These are phyloP conservation scores for Rhinogobio ventralis DNA, from an alignment of 2,797 vertebrate genomes.

Conservation along the genomic window DNA sequence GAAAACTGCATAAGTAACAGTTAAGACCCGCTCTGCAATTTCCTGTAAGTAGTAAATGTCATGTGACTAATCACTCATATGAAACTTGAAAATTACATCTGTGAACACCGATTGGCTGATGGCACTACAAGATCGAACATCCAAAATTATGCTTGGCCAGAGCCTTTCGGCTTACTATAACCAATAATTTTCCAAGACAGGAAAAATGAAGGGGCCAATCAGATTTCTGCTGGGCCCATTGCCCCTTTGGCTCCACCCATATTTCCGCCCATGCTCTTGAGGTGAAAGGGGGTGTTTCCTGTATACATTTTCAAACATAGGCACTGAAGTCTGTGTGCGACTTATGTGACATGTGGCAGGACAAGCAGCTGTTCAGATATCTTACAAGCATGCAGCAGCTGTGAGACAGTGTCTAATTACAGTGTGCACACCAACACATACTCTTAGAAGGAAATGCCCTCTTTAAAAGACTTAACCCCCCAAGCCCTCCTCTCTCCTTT, in stretches of 20 bases:
- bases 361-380: constrained; percentile 42
- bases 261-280: background rate
- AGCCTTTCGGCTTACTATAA: background rate
- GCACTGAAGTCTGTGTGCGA: constrained; percentile 1
- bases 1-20: background rate
- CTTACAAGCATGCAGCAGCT: constrained; percentile 20
- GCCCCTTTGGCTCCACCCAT: background rate
- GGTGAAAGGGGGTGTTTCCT: background rate
- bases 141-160: background rate
- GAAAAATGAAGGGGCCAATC: background rate
- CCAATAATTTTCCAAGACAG: background rate
- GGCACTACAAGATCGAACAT: background rate
- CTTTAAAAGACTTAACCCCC: background rate
- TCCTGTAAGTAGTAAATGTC: too few species aligned
- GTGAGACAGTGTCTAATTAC: constrained; percentile 20
- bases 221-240: background rate
- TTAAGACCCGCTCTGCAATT: background rate
- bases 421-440: constrained; percentile 12
- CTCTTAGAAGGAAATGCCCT: background rate
- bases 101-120: background rate
- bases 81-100: background rate
- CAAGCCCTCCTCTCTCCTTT: background rate
- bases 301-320: background rate
- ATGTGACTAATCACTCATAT: too few species aligned
- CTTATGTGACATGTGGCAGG: background rate